Evolutionary conservation across 35 echinoderm and acorn worm species (phyloP).

Genomic region (Patiria miniata): DNA sequence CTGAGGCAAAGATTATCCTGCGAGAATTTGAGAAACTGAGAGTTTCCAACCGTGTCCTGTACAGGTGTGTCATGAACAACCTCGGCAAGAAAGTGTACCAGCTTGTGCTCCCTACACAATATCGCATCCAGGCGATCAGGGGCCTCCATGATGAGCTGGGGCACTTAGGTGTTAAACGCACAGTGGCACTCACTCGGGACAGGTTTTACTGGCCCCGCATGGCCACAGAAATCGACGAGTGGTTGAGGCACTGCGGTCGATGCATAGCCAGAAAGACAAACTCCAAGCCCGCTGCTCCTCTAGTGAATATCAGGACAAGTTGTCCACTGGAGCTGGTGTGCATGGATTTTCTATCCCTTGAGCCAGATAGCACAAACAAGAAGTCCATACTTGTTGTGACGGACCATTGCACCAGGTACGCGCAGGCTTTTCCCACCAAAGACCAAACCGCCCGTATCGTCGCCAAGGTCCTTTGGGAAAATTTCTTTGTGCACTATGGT

Average conservation of each 20-base stretch:
- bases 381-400: conserved; percentile 42
- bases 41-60: too few relatives aligned
- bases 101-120: not conserved
- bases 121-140: not conserved
- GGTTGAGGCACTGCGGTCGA: conserved; percentile 42
- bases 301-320: conserved; percentile 53
- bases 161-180: conserved; percentile 33
- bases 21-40: too few relatives aligned
- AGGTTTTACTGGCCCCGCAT: conserved; percentile 68
- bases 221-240: conserved; percentile 22
- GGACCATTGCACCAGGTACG: conserved; percentile 49
- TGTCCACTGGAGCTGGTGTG: too few relatives aligned
- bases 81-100: not conserved
- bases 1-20: too few relatives aligned
- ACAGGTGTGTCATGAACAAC: too few relatives aligned
- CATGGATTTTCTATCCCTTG: too few relatives aligned
- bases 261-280: conserved; percentile 34
- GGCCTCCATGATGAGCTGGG: conserved; percentile 5
- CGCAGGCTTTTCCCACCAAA: conserved; percentile 50
- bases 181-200: not conserved
- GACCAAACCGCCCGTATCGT: too few relatives aligned
- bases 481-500: conserved; percentile 41
- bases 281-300: not conserved
- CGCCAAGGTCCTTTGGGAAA: conserved; percentile 49
- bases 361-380: too few relatives aligned